These are phyloP conservation scores for Tapirus indicus DNA, from an alignment of 2,797 vertebrate genomes.

Conservation along the genomic window DNA sequence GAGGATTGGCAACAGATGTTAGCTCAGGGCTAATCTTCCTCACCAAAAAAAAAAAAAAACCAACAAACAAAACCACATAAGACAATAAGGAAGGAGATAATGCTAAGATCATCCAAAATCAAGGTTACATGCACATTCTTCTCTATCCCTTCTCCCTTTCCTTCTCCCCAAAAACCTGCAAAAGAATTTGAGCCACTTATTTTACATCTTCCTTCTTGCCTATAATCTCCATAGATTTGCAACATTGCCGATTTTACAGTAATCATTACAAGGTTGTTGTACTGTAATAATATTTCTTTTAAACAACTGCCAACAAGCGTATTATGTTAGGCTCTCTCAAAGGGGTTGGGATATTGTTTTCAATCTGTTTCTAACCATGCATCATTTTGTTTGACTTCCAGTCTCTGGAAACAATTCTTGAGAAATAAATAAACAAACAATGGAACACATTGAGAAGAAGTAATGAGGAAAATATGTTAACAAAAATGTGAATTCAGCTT, in stretches of 20 bases:
- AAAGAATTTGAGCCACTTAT: background rate
- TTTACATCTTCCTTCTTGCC: background rate
- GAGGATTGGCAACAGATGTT: too few relatives aligned
- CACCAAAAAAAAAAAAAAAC: too few relatives aligned
- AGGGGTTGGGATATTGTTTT: background rate
- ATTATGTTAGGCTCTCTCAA: slow-evolving; percentile 70
- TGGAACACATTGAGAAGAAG: slow-evolving; percentile 72
- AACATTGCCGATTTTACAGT: slow-evolving; percentile 26
- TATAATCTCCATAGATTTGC: background rate
- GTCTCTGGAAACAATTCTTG: slow-evolving; percentile 80
- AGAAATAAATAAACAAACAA: slow-evolving; percentile 81
- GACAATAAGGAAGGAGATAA: background rate
- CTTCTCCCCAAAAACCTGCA: slow-evolving; percentile 8
- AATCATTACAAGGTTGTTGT: slow-evolving; percentile 34
- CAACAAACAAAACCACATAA: background rate
- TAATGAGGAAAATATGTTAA: slow-evolving; percentile 60
- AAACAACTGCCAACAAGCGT: slow-evolving; percentile 68
- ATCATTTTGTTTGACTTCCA: slow-evolving; percentile 67
- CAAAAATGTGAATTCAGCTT: slow-evolving; percentile 66
- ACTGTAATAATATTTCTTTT: slow-evolving; percentile 75
- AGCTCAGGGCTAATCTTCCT: too few relatives aligned
- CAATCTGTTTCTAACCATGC: slow-evolving; percentile 67
- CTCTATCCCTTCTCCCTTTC: background rate
- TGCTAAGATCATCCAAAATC: background rate
- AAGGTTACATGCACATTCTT: background rate